A percentile compares a stretch with the other conserved stretches of the same genome.
Evolutionary conservation across 2,888 invertebrate genomes (phyloP).

Genomic region (Isotomurus palustris): DNA sequence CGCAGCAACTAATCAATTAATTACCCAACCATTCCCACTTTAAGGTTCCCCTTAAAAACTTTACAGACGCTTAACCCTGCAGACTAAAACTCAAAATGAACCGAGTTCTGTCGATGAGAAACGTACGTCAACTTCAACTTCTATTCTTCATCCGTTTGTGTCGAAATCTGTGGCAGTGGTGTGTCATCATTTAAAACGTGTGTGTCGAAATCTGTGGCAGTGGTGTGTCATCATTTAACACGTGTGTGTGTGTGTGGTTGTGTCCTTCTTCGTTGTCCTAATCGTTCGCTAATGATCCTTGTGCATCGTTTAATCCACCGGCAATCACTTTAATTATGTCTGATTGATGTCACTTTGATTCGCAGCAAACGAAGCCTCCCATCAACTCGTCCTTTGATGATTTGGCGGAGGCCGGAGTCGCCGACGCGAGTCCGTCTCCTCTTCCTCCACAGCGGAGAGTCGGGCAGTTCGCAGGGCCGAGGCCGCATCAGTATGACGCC

Average conservation of each 20-base stretch:
- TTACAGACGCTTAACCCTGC: too few species aligned
- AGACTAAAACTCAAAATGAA: too few species aligned
- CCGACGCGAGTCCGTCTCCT: constrained; percentile 17
- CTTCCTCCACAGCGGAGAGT: constrained; percentile 3
- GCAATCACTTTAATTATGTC: not conserved
- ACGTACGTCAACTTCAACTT: not conserved
- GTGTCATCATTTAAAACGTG: not conserved
- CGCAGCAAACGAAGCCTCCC: constrained; percentile 36
- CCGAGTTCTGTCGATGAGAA: constrained; percentile 7
- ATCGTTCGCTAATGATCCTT: not conserved
- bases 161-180: not conserved
- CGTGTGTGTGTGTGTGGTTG: not conserved
- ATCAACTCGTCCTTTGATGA: constrained; percentile 42
- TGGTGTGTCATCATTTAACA: not conserved
- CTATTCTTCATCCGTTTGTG: not conserved
- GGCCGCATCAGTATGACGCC: not conserved
- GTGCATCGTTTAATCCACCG: not conserved
- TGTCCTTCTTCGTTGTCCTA: not conserved
- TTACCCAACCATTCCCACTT: too few species aligned
- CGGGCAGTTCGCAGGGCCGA: constrained; percentile 7
- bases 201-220: not conserved
- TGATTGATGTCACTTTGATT: not conserved
- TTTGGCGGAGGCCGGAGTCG: constrained; percentile 30
- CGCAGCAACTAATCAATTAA: too few species aligned
- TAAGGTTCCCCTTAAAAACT: too few species aligned